Conservation (phyloP, 1,140 invertebrate species). For the Probaryconus sp. region DNA sequence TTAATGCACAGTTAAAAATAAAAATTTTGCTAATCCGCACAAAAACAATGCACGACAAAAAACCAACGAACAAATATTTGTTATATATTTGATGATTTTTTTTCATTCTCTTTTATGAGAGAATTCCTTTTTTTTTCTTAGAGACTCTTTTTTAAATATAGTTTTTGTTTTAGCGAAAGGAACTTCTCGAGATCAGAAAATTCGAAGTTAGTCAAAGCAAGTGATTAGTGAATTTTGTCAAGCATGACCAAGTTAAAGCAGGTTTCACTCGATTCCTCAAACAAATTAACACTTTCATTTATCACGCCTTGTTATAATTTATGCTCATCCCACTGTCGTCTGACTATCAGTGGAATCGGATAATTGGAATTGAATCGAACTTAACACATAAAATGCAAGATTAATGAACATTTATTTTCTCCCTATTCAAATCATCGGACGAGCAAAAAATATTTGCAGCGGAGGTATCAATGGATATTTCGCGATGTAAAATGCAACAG, state of each 20-base stretch:
- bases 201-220: background rate
- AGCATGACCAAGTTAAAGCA: conserved; percentile 22
- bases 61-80: background rate
- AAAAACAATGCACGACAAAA: conserved; percentile 12
- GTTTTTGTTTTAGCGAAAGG: too few relatives aligned
- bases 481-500: too few relatives aligned
- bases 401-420: too few relatives aligned
- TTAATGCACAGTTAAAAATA: conserved; percentile 38
- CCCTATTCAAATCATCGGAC: too few relatives aligned
- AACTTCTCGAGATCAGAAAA: conserved; percentile 2
- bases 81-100: conserved; percentile 12
- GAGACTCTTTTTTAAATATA: conserved; percentile 15
- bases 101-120: background rate
- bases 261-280: conserved; percentile 15
- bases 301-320: conserved; percentile 21
- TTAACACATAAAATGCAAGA: too few relatives aligned
- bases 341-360: too few relatives aligned
- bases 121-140: conserved; percentile 23
- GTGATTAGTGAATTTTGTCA: conserved; percentile 32
- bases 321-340: conserved; percentile 27
- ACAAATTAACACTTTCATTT: conserved; percentile 26
- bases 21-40: too few relatives aligned
- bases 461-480: too few relatives aligned
- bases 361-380: conserved; percentile 9
- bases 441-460: too few relatives aligned